Conservation (phyloP, 2,888 invertebrate species). For the Drosophila bunnanda region DNA sequence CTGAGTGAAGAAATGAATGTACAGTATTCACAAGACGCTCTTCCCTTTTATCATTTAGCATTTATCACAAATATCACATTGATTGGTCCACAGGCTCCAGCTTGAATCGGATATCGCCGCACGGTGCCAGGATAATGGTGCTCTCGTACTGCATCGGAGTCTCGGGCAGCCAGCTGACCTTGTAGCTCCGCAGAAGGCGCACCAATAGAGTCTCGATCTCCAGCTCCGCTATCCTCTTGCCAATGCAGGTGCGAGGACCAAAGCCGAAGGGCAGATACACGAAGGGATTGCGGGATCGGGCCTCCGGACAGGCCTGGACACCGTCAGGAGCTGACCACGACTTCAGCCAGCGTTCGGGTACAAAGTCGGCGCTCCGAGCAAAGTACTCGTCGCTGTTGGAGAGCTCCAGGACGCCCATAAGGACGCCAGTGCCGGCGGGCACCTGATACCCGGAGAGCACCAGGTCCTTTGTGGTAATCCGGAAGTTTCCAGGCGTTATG, state of each 20-base stretch:
- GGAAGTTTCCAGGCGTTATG: slow-evolving; percentile 87
- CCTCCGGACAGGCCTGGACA: slow-evolving; percentile 60
- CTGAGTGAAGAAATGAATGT: neutral
- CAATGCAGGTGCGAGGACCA: slow-evolving; percentile 89
- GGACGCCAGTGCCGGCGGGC: slow-evolving; percentile 89
- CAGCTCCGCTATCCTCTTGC: slow-evolving; percentile 90
- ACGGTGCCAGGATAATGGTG: slow-evolving; percentile 81
- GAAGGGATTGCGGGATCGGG: slow-evolving; percentile 74
- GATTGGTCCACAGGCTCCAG: slow-evolving; percentile 65
- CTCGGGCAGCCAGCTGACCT: slow-evolving; percentile 70
- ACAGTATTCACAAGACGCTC: too few species aligned
- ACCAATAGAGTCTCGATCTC: slow-evolving; percentile 87
- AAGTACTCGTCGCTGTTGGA: slow-evolving; percentile 88
- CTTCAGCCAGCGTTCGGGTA: slow-evolving; percentile 91
- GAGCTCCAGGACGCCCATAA: slow-evolving; percentile 89
- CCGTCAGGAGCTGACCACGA: slow-evolving; percentile 29
- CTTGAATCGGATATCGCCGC: slow-evolving; percentile 83
- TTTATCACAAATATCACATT: slow-evolving; percentile 14
- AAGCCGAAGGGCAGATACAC: slow-evolving; percentile 88
- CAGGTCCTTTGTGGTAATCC: slow-evolving; percentile 86
- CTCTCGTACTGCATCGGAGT: slow-evolving; percentile 73
- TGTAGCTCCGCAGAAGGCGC: slow-evolving; percentile 82
- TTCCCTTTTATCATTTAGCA: too few species aligned
- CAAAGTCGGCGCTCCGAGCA: slow-evolving; percentile 87
- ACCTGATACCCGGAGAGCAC: slow-evolving; percentile 88